Percentiles rank a stretch among this genome's conserved stretches.
phyloP scores from a whole-genome alignment of 2,888 invertebrate species.

The Ormyrus rosae region DNA sequence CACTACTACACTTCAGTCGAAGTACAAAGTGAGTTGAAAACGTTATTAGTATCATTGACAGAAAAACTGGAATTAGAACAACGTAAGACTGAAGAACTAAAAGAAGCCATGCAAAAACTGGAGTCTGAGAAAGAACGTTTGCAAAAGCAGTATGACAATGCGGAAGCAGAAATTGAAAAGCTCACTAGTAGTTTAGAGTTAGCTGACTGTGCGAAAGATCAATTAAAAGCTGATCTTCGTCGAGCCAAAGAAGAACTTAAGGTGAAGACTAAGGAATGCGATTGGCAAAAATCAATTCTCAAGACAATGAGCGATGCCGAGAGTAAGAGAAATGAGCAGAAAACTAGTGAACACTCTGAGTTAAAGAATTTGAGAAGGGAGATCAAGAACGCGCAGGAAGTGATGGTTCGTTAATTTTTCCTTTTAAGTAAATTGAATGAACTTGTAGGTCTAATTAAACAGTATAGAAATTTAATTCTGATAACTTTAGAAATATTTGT shows the following conservation, averaged over 20 bases:
- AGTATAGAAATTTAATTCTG: no score
- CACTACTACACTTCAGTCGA: not conserved
- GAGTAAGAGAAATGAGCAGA: constrained; percentile 65
- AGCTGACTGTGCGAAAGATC: constrained; percentile 75
- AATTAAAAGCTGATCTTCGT: constrained; percentile 76
- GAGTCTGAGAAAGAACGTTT: constrained; percentile 76
- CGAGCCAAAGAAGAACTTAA: constrained; percentile 76
- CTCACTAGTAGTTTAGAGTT: constrained; percentile 67
- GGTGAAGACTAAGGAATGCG: constrained; percentile 77
- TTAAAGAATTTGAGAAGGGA: constrained; percentile 65
- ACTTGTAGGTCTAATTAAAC: no score
- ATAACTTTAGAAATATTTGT: no score
- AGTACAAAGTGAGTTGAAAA: constrained; percentile 55
- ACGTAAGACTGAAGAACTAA: constrained; percentile 73
- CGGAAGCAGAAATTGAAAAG: constrained; percentile 76
- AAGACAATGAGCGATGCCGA: constrained; percentile 69
- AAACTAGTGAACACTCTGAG: constrained; percentile 63
- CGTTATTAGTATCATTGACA: constrained; percentile 61
- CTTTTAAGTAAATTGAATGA: not conserved
- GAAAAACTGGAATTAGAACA: constrained; percentile 66
- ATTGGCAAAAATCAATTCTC: constrained; percentile 78
- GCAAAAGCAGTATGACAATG: constrained; percentile 76
- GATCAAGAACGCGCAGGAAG: constrained; percentile 65
- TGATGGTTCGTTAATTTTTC: constrained; percentile 61
- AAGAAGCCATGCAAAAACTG: constrained; percentile 75